These are phyloP conservation scores for Brachirus orientalis DNA, from an alignment of 2,113 vertebrate species.

Conservation along the genomic window DNA sequence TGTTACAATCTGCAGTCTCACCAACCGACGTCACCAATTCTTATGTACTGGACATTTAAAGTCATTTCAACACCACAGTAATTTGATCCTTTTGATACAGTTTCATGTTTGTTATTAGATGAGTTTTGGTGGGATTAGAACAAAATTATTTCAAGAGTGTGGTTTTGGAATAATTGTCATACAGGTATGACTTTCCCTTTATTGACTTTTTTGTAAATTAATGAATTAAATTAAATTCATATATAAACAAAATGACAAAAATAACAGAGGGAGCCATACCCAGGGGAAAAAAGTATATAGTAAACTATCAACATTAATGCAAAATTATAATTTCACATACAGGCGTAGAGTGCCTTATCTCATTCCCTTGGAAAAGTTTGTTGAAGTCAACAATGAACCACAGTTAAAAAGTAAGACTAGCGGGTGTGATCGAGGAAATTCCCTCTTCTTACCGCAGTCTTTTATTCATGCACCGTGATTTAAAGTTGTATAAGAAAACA, in stretches of 20 bases:
- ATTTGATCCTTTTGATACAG: too few relatives aligned
- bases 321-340: slow-evolving; percentile 43
- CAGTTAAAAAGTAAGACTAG: neutral
- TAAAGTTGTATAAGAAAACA: slow-evolving; percentile 8
- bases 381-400: neutral
- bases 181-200: slow-evolving; percentile 9
- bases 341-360: slow-evolving; percentile 15
- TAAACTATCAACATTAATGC: slow-evolving; percentile 38
- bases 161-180: too few relatives aligned
- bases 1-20: too few relatives aligned
- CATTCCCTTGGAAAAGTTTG: slow-evolving; percentile 20
- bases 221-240: slow-evolving; percentile 65
- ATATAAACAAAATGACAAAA: slow-evolving; percentile 60
- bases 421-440: neutral
- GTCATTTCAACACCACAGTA: too few relatives aligned
- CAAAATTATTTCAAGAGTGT: too few relatives aligned
- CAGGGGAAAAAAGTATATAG: neutral
- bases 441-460: too few relatives aligned
- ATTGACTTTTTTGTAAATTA: slow-evolving; percentile 47
- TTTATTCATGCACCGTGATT: neutral
- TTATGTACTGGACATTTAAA: too few relatives aligned
- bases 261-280: slow-evolving; percentile 48
- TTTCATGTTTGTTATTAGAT: too few relatives aligned
- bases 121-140: too few relatives aligned
- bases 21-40: too few relatives aligned